These are phyloP conservation scores for Rhagonycha lutea DNA, from an alignment of 2,888 invertebrate species.

Conservation along the genomic window DNA sequence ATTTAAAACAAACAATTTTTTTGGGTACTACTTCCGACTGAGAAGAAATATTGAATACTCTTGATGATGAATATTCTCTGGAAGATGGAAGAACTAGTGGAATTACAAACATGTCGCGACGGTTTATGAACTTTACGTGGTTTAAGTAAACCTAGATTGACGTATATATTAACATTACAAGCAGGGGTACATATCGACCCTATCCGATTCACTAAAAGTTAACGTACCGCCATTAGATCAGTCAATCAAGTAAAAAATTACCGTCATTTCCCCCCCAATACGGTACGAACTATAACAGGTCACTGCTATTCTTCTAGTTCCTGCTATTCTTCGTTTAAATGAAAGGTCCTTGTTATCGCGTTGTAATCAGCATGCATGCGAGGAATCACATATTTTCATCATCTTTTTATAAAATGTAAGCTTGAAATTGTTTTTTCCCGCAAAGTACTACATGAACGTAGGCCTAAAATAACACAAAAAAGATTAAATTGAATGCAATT, in stretches of 20 bases:
- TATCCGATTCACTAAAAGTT: neutral
- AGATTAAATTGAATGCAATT: neutral
- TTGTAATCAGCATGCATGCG: neutral
- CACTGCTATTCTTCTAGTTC: neutral
- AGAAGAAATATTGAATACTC: neutral
- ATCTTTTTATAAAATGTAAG: neutral
- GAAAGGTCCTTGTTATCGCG: too few relatives aligned
- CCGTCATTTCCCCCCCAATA: neutral
- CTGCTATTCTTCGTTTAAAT: neutral
- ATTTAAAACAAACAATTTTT: neutral
- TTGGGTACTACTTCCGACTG: neutral
- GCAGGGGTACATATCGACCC: neutral
- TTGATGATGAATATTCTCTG: neutral
- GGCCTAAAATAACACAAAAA: neutral
- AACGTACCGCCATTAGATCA: neutral
- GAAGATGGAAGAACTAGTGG: neutral
- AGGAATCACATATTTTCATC: neutral
- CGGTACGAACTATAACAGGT: neutral
- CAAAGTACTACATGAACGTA: neutral
- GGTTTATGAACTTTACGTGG: neutral
- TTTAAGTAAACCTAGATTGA: neutral
- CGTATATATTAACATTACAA: neutral
- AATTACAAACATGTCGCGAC: neutral
- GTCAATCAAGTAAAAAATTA: neutral
- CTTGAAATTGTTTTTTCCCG: neutral